phyloP scores from a whole-genome alignment of 2,888 invertebrate species.

The Drosophila mimetica region DNA sequence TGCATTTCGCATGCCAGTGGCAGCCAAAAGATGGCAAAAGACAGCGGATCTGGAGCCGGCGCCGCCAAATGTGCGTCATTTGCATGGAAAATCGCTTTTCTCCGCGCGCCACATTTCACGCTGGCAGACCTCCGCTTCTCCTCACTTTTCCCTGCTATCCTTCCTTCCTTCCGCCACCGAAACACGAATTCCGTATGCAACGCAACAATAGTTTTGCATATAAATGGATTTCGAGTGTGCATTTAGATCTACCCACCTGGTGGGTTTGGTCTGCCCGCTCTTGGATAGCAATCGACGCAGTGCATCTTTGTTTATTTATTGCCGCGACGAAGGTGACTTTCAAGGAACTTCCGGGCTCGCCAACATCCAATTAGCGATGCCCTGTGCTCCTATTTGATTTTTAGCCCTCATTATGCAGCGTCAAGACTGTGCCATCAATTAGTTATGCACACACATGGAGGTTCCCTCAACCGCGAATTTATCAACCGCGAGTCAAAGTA shows the following conservation, averaged over 20 bases:
- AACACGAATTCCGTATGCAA: conserved; percentile 76
- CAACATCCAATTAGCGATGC: conserved; percentile 63
- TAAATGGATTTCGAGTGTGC: conserved; percentile 81
- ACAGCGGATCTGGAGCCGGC: conserved; percentile 35
- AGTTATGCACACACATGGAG: conserved; percentile 10
- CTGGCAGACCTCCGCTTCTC: conserved; percentile 31
- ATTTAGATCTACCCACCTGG: conserved; percentile 78
- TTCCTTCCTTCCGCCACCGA: too few relatives aligned
- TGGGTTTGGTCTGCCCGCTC: neutral
- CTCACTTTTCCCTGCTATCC: conserved; percentile 5
- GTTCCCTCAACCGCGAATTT: conserved; percentile 1
- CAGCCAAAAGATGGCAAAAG: conserved; percentile 69
- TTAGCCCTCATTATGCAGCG: conserved; percentile 62
- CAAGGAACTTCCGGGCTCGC: conserved; percentile 9
- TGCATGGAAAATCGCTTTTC: conserved; percentile 81
- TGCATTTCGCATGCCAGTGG: conserved; percentile 71
- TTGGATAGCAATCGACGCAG: conserved; percentile 14
- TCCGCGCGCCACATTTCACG: conserved; percentile 54
- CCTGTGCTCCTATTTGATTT: conserved; percentile 54
- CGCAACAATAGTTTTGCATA: conserved; percentile 83
- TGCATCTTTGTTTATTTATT: conserved; percentile 70
- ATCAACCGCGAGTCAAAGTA: conserved; percentile 15
- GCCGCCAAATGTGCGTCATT: conserved; percentile 75
- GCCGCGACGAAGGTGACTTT: conserved; percentile 22
- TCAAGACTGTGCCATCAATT: conserved; percentile 41